Evolutionary conservation across 2,888 invertebrate species (phyloP).

Genomic region (Yponomeuta sedellus): DNA sequence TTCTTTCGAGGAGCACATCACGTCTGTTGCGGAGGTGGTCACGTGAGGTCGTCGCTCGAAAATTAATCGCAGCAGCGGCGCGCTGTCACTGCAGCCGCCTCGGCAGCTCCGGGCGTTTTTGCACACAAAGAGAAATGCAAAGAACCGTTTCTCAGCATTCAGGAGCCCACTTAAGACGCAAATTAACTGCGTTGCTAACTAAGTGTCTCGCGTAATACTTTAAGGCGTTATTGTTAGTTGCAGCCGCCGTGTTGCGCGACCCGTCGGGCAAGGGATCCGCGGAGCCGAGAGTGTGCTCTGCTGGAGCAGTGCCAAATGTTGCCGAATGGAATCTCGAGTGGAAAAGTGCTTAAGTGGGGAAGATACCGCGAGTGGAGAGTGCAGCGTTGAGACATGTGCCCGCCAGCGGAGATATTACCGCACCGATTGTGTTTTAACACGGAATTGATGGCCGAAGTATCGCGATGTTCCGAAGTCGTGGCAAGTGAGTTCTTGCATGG

Average conservation of each 20-base stretch:
- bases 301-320: slow-evolving; percentile 8
- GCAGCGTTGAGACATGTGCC: neutral
- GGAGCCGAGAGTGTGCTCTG: neutral
- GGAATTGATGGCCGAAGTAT: neutral
- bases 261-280: neutral
- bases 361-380: slow-evolving; percentile 1
- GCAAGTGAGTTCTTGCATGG: neutral
- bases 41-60: neutral
- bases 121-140: neutral
- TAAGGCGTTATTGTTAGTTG: neutral
- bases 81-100: neutral
- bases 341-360: slow-evolving; percentile 9
- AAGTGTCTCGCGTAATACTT: neutral
- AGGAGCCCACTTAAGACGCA: neutral
- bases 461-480: neutral
- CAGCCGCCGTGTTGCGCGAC: neutral
- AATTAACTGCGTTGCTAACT: slow-evolving; percentile 1
- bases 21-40: neutral
- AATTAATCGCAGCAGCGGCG: neutral
- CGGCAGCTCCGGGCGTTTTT: neutral
- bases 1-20: neutral
- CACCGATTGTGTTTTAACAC: neutral
- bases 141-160: neutral
- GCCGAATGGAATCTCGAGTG: slow-evolving; percentile 11
- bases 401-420: neutral